Percentiles rank a stretch among this genome's conserved stretches.
These are phyloP conservation scores for Acanthisitta chloris DNA, from an alignment of 2,113 vertebrate species.

Conservation along the genomic window DNA sequence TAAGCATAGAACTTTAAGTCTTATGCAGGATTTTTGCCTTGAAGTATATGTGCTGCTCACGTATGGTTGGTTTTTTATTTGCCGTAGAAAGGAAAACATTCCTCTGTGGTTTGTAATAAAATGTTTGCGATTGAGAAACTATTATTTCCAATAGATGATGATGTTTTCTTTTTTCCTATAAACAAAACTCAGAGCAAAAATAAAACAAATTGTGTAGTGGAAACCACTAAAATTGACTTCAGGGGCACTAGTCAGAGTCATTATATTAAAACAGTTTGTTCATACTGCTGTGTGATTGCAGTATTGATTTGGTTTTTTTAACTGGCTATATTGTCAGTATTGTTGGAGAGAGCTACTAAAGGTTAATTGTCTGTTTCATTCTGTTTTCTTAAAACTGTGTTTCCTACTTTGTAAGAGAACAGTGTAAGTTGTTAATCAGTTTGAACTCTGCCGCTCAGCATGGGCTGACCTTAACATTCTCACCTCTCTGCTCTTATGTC, in stretches of 20 bases:
- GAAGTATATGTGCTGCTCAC: not conserved
- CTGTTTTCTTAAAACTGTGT: not conserved
- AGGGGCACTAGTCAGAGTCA: not conserved
- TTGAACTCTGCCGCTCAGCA: not conserved
- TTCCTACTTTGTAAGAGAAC: not conserved
- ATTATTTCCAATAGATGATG: not conserved
- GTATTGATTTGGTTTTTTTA: not conserved
- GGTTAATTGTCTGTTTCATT: not conserved
- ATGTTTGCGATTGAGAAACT: not conserved
- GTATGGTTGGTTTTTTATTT: not conserved
- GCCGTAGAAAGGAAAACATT: not conserved
- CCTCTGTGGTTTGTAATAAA: not conserved
- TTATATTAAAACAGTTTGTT: not conserved
- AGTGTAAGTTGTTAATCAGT: not conserved
- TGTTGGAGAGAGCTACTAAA: not conserved
- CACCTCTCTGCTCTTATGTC: not conserved
- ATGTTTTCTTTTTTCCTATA: conserved; percentile 1
- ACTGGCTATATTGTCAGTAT: not conserved
- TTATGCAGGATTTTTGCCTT: not conserved
- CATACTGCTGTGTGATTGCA: not conserved
- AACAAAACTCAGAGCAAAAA: not conserved
- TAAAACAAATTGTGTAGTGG: not conserved
- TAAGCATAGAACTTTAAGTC: not conserved
- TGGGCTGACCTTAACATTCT: not conserved
- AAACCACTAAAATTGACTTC: not conserved